Base-by-base conservation (phyloP, 1,140 invertebrate species). In the Pseudomyrmex dendroicus region DNA sequence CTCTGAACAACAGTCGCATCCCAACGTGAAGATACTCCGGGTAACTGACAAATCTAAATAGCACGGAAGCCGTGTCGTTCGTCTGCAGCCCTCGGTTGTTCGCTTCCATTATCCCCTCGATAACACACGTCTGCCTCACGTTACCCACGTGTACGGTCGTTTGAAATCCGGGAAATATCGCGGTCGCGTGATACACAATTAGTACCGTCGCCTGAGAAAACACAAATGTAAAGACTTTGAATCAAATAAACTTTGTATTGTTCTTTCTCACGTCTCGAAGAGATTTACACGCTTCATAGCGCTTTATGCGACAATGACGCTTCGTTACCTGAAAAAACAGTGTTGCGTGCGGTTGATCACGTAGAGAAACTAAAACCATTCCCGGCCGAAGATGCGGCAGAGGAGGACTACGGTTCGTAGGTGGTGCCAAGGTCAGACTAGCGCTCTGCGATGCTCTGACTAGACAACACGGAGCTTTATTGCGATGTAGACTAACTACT, bases 71-170 rank as follows among this genome's bases (percentile, higher is more conserved):
- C 2, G 95, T 96, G 86, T 99, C 97, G 91, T 98, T 98, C 0
- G 98, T 98, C 84, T 96, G 95, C 66, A 98, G 95, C 48, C 95
- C 95, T 56, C 91, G 90, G 5, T 94, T 91, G 35, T 95, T 95
- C 35, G 94, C 92, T 54, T 94, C 93, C 94, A 96, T 95, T 87
- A 97, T 97, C 17, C 95, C 96, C 63, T 96, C 96, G 25, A 99
- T 96, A 22, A 99, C 96, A 20, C 98, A 98, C 0, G 98, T 99
- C 94, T 99, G 99, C 10, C 98, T 94, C 15, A 99, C 97, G 91
- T 98, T 99, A 1, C 98, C 98, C 80, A 99, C 97, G 91, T 99
- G 98, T 2, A 99, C 96, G 0, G 98, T 99, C 35, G 98, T 97
- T 95, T 99, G 98, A 94, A 98, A 99, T 17, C 98, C 98, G 7